phyloP scores from a whole-genome alignment of 2,113 vertebrate genomes.

The Eurypyga helias region DNA sequence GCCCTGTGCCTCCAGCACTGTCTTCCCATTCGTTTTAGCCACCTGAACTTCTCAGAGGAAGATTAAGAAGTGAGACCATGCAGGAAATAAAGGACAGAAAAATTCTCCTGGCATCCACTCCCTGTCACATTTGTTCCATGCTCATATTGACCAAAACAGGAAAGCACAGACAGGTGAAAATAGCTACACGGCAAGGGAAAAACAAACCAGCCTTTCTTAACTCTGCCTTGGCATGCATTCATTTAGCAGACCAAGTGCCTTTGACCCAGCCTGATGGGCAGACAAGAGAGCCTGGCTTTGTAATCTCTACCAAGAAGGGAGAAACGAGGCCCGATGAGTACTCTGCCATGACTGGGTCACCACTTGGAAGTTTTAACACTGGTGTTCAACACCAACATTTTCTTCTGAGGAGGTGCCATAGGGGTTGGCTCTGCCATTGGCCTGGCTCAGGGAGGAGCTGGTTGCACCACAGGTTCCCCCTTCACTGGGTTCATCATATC shows the following conservation, averaged over 20 bases:
- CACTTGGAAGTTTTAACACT: neutral
- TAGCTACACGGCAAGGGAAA: neutral
- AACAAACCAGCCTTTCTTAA: neutral
- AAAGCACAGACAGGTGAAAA: neutral
- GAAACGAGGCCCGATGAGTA: neutral
- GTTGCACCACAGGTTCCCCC: neutral
- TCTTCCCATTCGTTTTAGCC: neutral
- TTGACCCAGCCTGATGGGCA: neutral
- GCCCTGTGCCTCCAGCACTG: neutral
- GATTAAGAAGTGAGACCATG: neutral
- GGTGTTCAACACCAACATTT: neutral
- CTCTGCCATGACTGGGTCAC: neutral
- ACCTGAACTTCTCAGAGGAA: neutral
- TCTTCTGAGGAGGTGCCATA: neutral
- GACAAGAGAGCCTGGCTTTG: neutral
- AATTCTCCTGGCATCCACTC: neutral
- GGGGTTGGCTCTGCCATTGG: neutral
- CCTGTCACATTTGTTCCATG: neutral
- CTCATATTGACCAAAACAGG: neutral
- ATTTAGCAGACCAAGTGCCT: neutral
- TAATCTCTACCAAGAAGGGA: neutral
- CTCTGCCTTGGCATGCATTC: neutral
- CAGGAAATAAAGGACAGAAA: neutral
- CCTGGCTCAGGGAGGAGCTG: neutral
- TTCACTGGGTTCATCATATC: neutral